These are phyloP conservation scores for Andinoacara biseriatus DNA, from an alignment of 2,113 vertebrate genomes.

Conservation along the genomic window DNA sequence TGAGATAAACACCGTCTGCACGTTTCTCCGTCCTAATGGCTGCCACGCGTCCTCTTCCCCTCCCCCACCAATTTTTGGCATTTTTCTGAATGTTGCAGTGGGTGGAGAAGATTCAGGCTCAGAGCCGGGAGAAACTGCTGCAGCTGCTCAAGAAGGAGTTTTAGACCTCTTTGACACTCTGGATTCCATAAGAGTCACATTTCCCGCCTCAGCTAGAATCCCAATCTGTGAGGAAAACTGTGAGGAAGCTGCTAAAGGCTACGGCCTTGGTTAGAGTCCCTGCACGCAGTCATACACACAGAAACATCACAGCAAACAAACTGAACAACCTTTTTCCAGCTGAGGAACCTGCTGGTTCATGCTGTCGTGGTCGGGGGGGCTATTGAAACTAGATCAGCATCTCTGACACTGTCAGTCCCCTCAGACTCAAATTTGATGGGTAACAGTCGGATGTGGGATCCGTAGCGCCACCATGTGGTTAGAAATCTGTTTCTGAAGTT, in stretches of 20 bases:
- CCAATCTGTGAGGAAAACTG: no score
- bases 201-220: not conserved
- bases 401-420: no score
- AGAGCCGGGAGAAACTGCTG: not conserved
- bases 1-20: no score
- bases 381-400: no score
- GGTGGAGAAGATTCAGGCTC: fast-evolving
- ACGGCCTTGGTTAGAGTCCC: not conserved
- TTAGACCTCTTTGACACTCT: no score
- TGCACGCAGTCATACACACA: not conserved
- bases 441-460: no score
- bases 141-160: not conserved
- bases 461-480: no score
- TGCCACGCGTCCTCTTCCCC: not conserved
- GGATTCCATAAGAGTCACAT: not conserved
- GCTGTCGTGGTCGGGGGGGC: no score
- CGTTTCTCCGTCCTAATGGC: not conserved
- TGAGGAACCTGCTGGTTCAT: not conserved
- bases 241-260: not conserved
- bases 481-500: no score
- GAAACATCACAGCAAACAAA: not conserved
- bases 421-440: no score
- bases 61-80: not conserved
- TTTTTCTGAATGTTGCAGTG: not conserved
- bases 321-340: no score